A percentile compares a stretch with the other conserved stretches of the same genome.
These are phyloP conservation scores for Plodia interpunctella DNA, from an alignment of 1,140 invertebrate genomes.

Conservation along the genomic window DNA sequence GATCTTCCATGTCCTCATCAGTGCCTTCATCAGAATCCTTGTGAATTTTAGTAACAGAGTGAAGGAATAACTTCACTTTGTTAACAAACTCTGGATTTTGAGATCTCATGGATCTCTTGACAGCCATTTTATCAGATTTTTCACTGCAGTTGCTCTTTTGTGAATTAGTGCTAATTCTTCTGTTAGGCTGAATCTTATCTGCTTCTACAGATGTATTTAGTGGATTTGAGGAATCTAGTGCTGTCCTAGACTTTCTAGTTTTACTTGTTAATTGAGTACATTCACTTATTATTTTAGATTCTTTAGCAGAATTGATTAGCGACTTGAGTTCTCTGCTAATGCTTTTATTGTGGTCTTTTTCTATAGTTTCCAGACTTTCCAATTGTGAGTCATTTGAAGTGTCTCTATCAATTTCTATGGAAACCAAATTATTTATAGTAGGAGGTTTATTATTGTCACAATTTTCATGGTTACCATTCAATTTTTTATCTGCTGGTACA, in stretches of 20 bases:
- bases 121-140: constrained; percentile 46
- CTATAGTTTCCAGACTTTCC: constrained; percentile 41
- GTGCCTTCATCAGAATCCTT: constrained; percentile 41
- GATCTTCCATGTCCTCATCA: constrained; percentile 43
- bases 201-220: constrained; percentile 42
- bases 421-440: constrained; percentile 18
- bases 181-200: constrained; percentile 40
- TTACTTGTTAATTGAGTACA: constrained; percentile 69
- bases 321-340: constrained; percentile 71
- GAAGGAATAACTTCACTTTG: constrained; percentile 78
- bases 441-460: not conserved
- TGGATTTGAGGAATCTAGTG: constrained; percentile 43
- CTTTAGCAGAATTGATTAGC: constrained; percentile 70
- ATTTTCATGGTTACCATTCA: constrained; percentile 11
- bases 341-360: constrained; percentile 62
- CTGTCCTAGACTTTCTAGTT: constrained; percentile 62
- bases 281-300: constrained; percentile 75
- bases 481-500: constrained; percentile 7
- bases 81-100: constrained; percentile 79
- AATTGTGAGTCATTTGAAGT: constrained; percentile 45
- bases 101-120: constrained; percentile 73
- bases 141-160: constrained; percentile 60
- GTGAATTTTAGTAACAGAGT: constrained; percentile 57
- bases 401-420: constrained; percentile 35
- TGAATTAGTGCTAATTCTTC: constrained; percentile 61